Conservation (phyloP, 2,888 invertebrate genomes). For the Cephus sareptanus region DNA sequence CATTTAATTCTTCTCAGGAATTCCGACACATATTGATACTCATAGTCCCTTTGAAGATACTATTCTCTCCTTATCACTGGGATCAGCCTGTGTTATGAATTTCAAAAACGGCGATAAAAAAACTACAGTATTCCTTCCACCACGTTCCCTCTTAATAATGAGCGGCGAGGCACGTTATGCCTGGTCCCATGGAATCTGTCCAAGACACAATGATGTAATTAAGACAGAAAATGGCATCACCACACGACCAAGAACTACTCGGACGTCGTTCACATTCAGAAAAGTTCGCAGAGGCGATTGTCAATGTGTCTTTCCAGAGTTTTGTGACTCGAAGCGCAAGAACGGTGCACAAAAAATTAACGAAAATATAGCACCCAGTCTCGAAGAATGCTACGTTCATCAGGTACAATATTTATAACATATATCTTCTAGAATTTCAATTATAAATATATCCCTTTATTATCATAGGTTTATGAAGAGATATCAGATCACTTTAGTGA, state of each 20-base stretch:
- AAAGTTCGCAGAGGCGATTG: conserved; percentile 72
- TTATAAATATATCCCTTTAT: not conserved
- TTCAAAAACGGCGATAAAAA: conserved; percentile 77
- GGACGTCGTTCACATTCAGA: conserved; percentile 91
- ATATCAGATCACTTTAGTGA: conserved; percentile 96
- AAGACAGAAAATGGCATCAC: conserved; percentile 71
- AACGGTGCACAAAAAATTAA: conserved; percentile 45
- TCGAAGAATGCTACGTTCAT: conserved; percentile 84
- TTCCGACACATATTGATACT: conserved; percentile 95
- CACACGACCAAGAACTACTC: conserved; percentile 67
- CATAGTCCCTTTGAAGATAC: conserved; percentile 93
- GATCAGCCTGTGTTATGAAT: conserved; percentile 88
- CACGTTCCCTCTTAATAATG: conserved; percentile 83
- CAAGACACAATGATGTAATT: conserved; percentile 82
- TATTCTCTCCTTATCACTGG: conserved; percentile 87
- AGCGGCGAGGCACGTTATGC: conserved; percentile 82
- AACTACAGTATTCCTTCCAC: conserved; percentile 75
- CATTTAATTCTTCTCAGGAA: conserved; percentile 71
- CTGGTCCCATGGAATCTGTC: conserved; percentile 91
- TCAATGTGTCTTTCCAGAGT: conserved; percentile 71
- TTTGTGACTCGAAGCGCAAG: conserved; percentile 74
- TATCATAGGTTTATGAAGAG: conserved; percentile 85
- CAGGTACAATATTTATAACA: conserved; percentile 64
- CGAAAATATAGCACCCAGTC: conserved; percentile 70
- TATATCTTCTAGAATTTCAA: conserved; percentile 1